phyloP scores from a whole-genome alignment of 1,140 invertebrate genomes.

The Psix sp. region DNA sequence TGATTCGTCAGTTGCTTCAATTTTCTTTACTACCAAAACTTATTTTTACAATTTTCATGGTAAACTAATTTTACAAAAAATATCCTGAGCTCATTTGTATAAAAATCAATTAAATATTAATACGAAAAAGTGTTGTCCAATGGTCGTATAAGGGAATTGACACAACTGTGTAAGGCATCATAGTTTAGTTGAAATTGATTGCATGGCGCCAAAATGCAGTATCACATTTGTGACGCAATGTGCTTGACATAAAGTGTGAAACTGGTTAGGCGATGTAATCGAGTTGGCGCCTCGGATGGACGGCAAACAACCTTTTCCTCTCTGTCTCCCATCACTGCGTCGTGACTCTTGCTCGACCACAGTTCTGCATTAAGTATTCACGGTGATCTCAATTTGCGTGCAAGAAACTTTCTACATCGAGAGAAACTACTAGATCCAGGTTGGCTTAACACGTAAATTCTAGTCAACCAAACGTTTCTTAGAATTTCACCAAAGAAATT shows the following conservation, averaged over 20 bases:
- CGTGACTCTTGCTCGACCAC: constrained; percentile 72
- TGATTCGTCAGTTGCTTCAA: no score
- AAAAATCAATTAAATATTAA: no score
- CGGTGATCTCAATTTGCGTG: constrained; percentile 73
- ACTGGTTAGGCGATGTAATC: constrained; percentile 72
- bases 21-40: no score
- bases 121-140: not conserved
- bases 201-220: constrained; percentile 38
- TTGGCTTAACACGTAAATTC: constrained; percentile 58
- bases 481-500: constrained; percentile 35
- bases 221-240: constrained; percentile 57
- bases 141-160: not conserved
- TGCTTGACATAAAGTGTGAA: constrained; percentile 62
- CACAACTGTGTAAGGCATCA: not conserved
- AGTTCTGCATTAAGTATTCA: constrained; percentile 73
- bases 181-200: constrained; percentile 38
- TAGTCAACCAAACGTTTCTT: constrained; percentile 43
- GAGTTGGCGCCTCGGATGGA: constrained; percentile 72
- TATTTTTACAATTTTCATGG: no score
- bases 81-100: no score
- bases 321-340: constrained; percentile 70
- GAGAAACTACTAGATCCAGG: constrained; percentile 63
- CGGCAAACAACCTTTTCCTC: constrained; percentile 72
- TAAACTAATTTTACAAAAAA: no score
- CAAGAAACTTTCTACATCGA: constrained; percentile 68